Evolutionary conservation across 2,113 vertebrate species (phyloP).

Genomic region (Pholis gunnellus): DNA sequence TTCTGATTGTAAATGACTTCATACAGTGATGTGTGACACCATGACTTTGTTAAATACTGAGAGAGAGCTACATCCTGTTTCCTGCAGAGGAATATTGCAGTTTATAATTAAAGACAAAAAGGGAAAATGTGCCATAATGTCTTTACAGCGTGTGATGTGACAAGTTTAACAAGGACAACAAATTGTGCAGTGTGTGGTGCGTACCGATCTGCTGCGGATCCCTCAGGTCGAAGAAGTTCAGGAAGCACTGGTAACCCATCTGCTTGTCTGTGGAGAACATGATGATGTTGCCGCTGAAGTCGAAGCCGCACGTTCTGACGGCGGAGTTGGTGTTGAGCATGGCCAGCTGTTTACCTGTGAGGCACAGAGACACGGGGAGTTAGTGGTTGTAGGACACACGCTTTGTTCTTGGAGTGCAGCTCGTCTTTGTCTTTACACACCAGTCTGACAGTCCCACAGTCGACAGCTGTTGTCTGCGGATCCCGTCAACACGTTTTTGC

Average conservation of each 20-base stretch:
- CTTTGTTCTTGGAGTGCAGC: background rate
- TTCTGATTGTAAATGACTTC: background rate
- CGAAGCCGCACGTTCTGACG: constrained; percentile 95
- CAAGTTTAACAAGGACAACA: too few species aligned
- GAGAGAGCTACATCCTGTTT: background rate
- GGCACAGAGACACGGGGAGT: background rate
- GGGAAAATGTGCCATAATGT: too few species aligned
- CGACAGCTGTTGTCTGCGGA: constrained; percentile 98
- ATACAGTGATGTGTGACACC: background rate
- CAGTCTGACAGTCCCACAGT: constrained; percentile 98
- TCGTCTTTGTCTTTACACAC: constrained; percentile 70
- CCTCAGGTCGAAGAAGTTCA: constrained; percentile 94
- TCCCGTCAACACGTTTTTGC: constrained; percentile 93
- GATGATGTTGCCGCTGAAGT: constrained; percentile 98
- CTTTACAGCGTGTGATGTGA: background rate
- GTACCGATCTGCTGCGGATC: constrained; percentile 93
- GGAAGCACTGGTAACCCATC: constrained; percentile 98
- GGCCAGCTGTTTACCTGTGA: constrained; percentile 93
- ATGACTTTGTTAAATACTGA: background rate
- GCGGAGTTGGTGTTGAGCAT: constrained; percentile 95
- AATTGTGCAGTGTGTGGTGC: background rate
- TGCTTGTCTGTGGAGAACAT: constrained; percentile 99
- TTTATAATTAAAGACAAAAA: background rate
- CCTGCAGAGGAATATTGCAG: background rate
- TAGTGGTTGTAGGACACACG: background rate